Evolutionary conservation across 2,888 invertebrate genomes (phyloP).

Genomic region (Apomyelois bistriatella): DNA sequence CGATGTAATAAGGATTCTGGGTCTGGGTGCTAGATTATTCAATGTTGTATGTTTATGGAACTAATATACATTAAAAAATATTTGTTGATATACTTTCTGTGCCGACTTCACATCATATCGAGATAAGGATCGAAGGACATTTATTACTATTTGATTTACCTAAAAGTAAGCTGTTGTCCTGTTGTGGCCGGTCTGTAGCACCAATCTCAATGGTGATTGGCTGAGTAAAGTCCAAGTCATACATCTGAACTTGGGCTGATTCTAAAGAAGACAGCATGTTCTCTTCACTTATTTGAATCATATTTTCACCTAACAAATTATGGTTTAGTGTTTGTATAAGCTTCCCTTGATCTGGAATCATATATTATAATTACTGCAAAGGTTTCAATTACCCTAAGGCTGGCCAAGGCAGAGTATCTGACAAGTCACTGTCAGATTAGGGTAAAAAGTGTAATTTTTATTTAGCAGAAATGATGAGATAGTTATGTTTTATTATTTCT

Average conservation of each 20-base stretch:
- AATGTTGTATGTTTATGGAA: too few relatives aligned
- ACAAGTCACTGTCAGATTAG: too few relatives aligned
- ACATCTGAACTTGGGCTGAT: constrained; percentile 54
- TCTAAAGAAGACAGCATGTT: constrained; percentile 63
- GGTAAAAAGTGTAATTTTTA: too few relatives aligned
- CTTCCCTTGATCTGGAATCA: constrained; percentile 48
- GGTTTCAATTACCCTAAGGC: too few relatives aligned
- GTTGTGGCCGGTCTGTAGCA: constrained; percentile 55
- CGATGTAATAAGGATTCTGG: too few relatives aligned
- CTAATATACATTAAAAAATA: neutral
- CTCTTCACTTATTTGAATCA: constrained; percentile 64
- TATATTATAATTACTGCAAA: too few relatives aligned
- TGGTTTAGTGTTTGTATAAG: constrained; percentile 42
- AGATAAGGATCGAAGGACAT: neutral
- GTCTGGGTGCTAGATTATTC: too few relatives aligned
- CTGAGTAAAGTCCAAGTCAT: constrained; percentile 58
- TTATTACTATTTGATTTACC: constrained; percentile 32
- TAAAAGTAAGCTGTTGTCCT: constrained; percentile 60
- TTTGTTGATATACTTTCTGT: too few relatives aligned
- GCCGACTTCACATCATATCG: neutral
- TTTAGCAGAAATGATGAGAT: too few relatives aligned
- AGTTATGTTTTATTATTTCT: too few relatives aligned
- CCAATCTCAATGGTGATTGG: constrained; percentile 69
- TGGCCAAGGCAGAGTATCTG: too few relatives aligned
- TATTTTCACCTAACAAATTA: constrained; percentile 44